These are phyloP conservation scores for Oryzias woworae DNA, from an alignment of 2,113 vertebrate genomes.

Conservation along the genomic window DNA sequence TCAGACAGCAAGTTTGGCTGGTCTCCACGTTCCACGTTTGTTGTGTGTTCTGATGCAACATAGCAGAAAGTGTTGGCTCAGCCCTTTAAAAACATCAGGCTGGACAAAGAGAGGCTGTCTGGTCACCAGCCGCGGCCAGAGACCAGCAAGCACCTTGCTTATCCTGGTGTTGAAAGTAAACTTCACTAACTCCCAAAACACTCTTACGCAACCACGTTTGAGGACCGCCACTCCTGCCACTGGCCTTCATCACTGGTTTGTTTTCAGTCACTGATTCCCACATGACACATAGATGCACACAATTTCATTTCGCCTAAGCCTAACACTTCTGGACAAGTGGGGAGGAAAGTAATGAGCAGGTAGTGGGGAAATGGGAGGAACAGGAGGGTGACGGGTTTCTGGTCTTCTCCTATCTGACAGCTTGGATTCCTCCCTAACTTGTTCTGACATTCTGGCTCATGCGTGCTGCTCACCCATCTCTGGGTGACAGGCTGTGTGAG, in stretches of 20 bases:
- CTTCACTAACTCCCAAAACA: constrained; percentile 49
- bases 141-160: constrained; percentile 57
- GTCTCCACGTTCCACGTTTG: constrained; percentile 50
- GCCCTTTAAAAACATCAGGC: constrained; percentile 64
- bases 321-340: constrained; percentile 12
- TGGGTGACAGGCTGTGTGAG: constrained; percentile 44
- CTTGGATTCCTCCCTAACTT: constrained; percentile 48
- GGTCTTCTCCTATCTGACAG: constrained; percentile 29
- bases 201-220: constrained; percentile 38
- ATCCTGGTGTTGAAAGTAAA: constrained; percentile 59
- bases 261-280: constrained; percentile 11
- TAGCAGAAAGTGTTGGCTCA: constrained; percentile 69
- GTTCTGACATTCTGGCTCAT: constrained; percentile 45
- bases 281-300: background rate
- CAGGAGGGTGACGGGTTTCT: constrained; percentile 16
- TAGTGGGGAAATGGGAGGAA: constrained; percentile 16
- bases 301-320: constrained; percentile 15
- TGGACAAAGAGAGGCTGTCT: constrained; percentile 68
- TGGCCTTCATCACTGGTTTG: constrained; percentile 8
- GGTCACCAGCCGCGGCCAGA: constrained; percentile 42
- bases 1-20: constrained; percentile 39
- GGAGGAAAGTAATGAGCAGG: constrained; percentile 41
- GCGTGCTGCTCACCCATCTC: constrained; percentile 52
- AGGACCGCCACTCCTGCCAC: background rate
- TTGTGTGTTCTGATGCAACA: constrained; percentile 62